Base-by-base conservation (phyloP, 1,140 invertebrate species). In the Episyrphus balteatus region DNA sequence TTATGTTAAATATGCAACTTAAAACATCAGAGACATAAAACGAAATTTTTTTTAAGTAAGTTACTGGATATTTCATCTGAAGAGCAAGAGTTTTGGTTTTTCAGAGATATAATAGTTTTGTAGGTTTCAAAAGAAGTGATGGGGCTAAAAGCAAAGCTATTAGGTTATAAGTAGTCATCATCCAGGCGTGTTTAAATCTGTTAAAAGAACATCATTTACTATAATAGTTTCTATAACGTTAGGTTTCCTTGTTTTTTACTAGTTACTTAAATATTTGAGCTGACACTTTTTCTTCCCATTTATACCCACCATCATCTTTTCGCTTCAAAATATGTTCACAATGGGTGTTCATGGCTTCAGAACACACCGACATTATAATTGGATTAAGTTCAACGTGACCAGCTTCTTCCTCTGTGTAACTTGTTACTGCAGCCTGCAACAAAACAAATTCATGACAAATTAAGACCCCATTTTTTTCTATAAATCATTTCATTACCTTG, bases 331-430 rank as follows among this genome's bases (percentile, higher is more conserved):
- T 74, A 33, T 77, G 73, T 39, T 79, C 75, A 67, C 92, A 97
- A 54, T 92, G 76, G 54, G 77, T 80, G 52, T 90, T 79, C 68
- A 95, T 89, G 49, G 90, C 79, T 48, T 82, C 77, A 49, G 78
- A 78, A 68, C 94, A 98, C 36, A 86, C 79, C 37, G 74, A 76
- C 68, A 82, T 85, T 13, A 98, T 80, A 30, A 93, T 77, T 15
- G 86, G 78, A 74, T 95, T 94, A 1, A 95, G 68, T 59, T 92
- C 85, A 30, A 89, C 76, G 59, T 90, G 81, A 62, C 84, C 81
- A 19, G 86, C 86, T 72, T 92, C 85, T 58, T 85, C 84, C 73
- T 92, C 85, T 0, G 91, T 97, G 61, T 90, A 93, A 66, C 90
- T 86, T n/a, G 78, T 75, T 8, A 96, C 81, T 12, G 81, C 81